Evolutionary conservation across 92 coral and sea anemone genomes (phyloP).

Genomic region (Siderastrea siderea): DNA sequence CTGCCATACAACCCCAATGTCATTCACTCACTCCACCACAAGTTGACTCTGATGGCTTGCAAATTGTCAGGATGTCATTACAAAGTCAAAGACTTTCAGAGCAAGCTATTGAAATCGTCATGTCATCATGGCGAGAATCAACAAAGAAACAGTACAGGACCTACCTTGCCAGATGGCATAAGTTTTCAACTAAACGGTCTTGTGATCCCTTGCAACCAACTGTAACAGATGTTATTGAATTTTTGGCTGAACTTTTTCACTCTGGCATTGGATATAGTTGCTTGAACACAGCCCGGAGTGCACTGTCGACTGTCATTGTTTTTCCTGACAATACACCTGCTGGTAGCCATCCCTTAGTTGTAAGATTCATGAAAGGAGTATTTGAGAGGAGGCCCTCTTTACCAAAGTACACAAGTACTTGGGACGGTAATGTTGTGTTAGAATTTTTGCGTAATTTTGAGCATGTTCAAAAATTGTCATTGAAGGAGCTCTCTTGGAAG

Average conservation of each 20-base stretch:
- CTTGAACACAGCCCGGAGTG: constrained; percentile 17
- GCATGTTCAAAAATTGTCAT: too few relatives aligned
- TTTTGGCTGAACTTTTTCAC: constrained; percentile 31
- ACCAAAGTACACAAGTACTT: too few relatives aligned
- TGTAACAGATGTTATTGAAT: constrained; percentile 25
- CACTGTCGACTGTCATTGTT: constrained; percentile 27
- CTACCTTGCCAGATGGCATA: constrained; percentile 24
- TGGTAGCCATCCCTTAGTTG: constrained; percentile 24
- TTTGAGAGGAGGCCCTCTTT: too few relatives aligned
- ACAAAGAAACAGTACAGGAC: constrained; percentile 42
- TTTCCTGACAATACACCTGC: constrained; percentile 41
- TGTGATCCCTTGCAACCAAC: constrained; percentile 50
- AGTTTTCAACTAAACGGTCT: constrained; percentile 44
- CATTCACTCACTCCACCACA: constrained; percentile 45
- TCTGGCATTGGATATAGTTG: constrained; percentile 30
- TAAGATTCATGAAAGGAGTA: constrained; percentile 1
- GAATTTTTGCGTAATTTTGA: too few relatives aligned
- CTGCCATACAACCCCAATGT: neutral
- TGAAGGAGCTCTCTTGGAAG: too few relatives aligned
- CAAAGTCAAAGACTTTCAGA: constrained; percentile 38
- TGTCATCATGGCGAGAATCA: constrained; percentile 34
- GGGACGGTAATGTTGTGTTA: too few relatives aligned
- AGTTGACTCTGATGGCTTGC: constrained; percentile 49
- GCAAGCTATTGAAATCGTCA: constrained; percentile 41
- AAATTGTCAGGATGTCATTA: constrained; percentile 46